These are phyloP conservation scores for Crambe crambe DNA, from an alignment of 37 sponge, comb jelly and placozoan species.

Conservation along the genomic window DNA sequence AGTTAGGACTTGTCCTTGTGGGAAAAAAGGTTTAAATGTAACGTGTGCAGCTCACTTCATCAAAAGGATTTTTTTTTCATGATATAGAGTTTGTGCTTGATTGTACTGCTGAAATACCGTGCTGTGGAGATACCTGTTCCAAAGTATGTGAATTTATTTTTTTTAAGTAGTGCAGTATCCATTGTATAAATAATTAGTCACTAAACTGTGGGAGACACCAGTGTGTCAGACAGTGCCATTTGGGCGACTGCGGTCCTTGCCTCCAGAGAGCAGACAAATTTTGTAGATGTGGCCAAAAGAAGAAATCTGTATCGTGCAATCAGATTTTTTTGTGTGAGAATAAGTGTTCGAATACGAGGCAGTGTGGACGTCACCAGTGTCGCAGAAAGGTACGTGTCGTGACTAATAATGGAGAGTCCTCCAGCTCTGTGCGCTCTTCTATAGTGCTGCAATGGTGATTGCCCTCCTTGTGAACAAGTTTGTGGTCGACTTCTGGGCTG, in stretches of 20 bases:
- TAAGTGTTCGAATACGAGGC: conserved; percentile 66
- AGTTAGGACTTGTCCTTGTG: conserved; percentile 84
- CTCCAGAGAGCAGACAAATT: conserved; percentile 54
- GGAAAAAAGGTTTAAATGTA: conserved; percentile 63
- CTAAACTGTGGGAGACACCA: conserved; percentile 67
- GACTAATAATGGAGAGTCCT: neutral
- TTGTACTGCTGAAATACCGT: conserved; percentile 77
- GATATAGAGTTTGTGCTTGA: conserved; percentile 32
- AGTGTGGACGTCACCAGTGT: conserved; percentile 93
- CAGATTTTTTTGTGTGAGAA: conserved; percentile 81
- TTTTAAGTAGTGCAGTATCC: neutral
- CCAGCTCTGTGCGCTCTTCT: neutral
- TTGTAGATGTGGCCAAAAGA: conserved; percentile 83
- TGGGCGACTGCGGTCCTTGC: conserved; percentile 85
- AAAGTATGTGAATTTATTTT: conserved; percentile 35
- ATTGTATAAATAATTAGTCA: conserved; percentile 8
- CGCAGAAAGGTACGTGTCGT: conserved; percentile 72
- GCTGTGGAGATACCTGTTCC: conserved; percentile 88
- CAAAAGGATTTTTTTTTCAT: neutral
- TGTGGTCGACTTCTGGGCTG: conserved; percentile 81
- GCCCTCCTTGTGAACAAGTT: conserved; percentile 83
- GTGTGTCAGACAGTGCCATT: conserved; percentile 78
- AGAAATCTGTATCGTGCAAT: conserved; percentile 65
- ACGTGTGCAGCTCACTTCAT: neutral
- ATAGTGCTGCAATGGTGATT: conserved; percentile 91